These are phyloP conservation scores for Hedya salicella DNA, from an alignment of 2,888 invertebrate genomes.

Conservation along the genomic window DNA sequence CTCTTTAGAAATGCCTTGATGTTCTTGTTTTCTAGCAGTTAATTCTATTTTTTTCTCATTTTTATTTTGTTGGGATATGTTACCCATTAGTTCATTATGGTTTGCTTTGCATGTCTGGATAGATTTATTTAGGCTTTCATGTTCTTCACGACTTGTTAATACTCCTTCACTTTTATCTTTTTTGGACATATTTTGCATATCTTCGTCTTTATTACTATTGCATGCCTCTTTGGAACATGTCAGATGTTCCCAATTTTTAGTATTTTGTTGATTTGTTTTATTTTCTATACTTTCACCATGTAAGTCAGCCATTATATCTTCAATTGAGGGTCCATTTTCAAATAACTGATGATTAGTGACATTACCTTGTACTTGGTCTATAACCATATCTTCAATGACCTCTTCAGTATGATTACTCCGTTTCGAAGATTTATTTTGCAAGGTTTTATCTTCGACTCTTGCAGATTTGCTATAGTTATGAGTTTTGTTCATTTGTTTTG, in stretches of 20 bases:
- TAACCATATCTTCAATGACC: not conserved
- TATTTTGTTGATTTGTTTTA: not conserved
- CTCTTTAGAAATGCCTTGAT: not conserved
- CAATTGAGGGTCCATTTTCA: slow-evolving; percentile 16
- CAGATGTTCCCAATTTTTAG: too few species aligned
- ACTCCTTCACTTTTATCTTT: slow-evolving; percentile 8
- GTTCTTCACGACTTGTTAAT: slow-evolving; percentile 6
- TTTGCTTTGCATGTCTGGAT: not conserved
- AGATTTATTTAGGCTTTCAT: not conserved
- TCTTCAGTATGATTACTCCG: slow-evolving; percentile 14
- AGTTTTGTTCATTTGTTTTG: not conserved
- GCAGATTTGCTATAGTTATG: not conserved
- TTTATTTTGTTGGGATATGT: not conserved
- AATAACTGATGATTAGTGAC: slow-evolving; percentile 21
- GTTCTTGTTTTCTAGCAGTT: not conserved
- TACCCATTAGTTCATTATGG: slow-evolving; percentile 1
- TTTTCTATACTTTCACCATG: slow-evolving; percentile 14
- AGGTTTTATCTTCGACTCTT: slow-evolving; percentile 15
- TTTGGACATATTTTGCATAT: not conserved
- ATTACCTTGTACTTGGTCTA: slow-evolving; percentile 5
- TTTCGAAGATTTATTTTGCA: not conserved
- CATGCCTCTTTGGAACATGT: not conserved
- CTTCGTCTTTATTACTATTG: not conserved
- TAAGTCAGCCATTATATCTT: slow-evolving; percentile 26
- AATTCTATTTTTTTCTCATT: not conserved